Conservation (phyloP, 2,888 invertebrate species). For the Drosophila kuntzei region DNA sequence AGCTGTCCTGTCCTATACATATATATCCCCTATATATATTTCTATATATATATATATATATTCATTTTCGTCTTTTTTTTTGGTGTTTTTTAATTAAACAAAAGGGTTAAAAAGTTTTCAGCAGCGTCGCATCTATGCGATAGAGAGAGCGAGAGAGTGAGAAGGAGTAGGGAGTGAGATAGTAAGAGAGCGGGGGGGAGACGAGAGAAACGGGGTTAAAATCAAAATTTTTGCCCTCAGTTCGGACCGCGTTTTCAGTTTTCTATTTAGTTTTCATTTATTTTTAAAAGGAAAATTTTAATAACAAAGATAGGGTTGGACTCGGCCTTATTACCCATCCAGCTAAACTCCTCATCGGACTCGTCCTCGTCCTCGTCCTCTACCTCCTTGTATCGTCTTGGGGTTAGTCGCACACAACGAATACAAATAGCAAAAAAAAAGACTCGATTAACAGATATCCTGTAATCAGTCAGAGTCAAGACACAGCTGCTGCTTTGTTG, state of each 20-base stretch:
- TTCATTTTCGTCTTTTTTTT: constrained; percentile 34
- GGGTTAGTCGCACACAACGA: constrained; percentile 30
- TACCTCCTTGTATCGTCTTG: constrained; percentile 34
- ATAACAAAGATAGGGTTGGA: constrained; percentile 73
- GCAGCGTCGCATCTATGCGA: constrained; percentile 40
- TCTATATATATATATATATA: constrained; percentile 38
- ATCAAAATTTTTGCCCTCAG: constrained; percentile 70
- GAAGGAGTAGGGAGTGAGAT: neutral
- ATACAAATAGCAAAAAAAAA: neutral
- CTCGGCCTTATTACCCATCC: constrained; percentile 28
- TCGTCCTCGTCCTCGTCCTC: neutral
- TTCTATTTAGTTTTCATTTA: constrained; percentile 81
- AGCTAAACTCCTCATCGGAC: neutral
- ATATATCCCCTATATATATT: constrained; percentile 10
- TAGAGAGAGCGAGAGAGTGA: neutral
- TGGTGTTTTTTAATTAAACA: constrained; percentile 77
- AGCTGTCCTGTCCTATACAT: constrained; percentile 62
- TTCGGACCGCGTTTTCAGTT: constrained; percentile 48
- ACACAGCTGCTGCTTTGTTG: neutral
- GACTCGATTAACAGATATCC: constrained; percentile 2
- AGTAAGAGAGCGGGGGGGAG: neutral
- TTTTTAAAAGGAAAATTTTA: constrained; percentile 77
- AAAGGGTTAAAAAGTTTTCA: constrained; percentile 79
- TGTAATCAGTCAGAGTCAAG: neutral
- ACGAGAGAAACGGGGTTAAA: constrained; percentile 71